These are phyloP conservation scores for Pollachius pollachius DNA, from an alignment of 2,113 vertebrate species.

Conservation along the genomic window DNA sequence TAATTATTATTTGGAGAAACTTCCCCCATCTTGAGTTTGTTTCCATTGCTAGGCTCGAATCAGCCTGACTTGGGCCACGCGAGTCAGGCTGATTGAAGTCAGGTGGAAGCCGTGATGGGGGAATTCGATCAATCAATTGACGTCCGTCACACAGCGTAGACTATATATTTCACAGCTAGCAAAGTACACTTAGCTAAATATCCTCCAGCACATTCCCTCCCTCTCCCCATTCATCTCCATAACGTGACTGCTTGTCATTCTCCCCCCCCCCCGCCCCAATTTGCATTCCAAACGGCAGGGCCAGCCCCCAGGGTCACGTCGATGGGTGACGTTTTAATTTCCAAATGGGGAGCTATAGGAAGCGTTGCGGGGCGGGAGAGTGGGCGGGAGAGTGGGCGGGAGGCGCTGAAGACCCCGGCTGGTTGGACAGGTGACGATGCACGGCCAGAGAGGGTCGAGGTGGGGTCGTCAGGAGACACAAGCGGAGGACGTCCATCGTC, in stretches of 20 bases:
- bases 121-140: too few species aligned
- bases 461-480: constrained; percentile 18
- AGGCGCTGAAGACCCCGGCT: background rate
- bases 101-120: too few species aligned
- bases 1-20: too few species aligned
- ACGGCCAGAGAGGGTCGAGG: constrained; percentile 4
- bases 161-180: background rate
- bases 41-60: too few species aligned
- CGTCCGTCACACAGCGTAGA: too few species aligned
- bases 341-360: constrained; percentile 55
- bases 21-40: too few species aligned
- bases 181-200: constrained; percentile 19
- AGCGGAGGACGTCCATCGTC: background rate
- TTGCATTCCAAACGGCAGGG: constrained; percentile 44
- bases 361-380: constrained; percentile 6
- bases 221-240: background rate
- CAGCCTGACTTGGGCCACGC: too few species aligned
- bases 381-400: constrained; percentile 15
- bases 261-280: background rate
- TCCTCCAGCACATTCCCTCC: constrained; percentile 9
- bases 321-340: constrained; percentile 63
- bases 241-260: background rate
- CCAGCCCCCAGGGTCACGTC: constrained; percentile 42
- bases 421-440: background rate
- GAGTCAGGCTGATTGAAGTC: too few species aligned